Conservation (phyloP, 2,113 vertebrate species). For the Ondatra zibethicus region DNA sequence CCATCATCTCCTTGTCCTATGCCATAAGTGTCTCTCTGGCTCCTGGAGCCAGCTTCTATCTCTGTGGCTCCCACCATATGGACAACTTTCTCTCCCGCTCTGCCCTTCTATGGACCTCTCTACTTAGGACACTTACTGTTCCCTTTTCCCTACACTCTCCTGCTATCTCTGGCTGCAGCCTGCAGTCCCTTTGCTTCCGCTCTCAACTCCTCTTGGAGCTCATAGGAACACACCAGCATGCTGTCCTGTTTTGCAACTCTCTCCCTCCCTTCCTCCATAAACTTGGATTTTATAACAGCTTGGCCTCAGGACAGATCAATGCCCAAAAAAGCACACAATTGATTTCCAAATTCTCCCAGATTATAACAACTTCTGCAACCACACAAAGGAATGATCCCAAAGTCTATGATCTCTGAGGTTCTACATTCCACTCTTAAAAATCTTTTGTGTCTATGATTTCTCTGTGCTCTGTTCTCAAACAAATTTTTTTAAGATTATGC, state of each 20-base stretch:
- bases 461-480: background rate
- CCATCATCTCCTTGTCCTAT: background rate
- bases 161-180: too few species aligned
- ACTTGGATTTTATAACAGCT: background rate
- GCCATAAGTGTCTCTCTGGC: background rate
- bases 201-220: background rate
- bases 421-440: background rate
- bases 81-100: background rate
- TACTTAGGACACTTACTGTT: background rate
- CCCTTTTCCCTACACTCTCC: background rate
- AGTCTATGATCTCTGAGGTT: background rate
- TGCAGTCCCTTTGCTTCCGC: background rate
- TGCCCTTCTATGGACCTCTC: background rate
- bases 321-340: background rate
- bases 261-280: background rate
- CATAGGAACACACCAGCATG: background rate
- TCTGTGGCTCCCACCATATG: background rate
- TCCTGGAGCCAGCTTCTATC: background rate
- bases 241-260: background rate
- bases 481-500: background rate
- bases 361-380: background rate
- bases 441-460: background rate
- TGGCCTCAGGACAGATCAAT: background rate
- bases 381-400: background rate
- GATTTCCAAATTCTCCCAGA: background rate